Base-by-base conservation (phyloP, 2,113 vertebrate genomes). In the Rhynchomys soricoides region DNA sequence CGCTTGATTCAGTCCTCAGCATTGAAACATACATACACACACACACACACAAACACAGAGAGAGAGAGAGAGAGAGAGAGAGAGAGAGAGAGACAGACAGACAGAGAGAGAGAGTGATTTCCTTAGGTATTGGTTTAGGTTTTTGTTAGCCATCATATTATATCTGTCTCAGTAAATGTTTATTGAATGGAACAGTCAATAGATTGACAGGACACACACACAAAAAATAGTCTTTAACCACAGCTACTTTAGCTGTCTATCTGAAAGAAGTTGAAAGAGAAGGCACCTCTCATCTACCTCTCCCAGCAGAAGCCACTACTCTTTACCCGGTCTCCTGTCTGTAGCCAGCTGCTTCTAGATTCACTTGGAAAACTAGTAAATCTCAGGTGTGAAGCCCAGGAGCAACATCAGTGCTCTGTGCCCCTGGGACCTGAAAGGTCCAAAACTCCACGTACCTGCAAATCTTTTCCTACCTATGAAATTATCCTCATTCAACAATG, bases 201-300 rank as follows among this genome's bases (percentile, higher is more conserved):
- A 64, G 92, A 97, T 90, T 97, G 96, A 95, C 90, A 95, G 86
- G 95, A 50, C 34, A 97, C 94, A 97, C n/a, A n/a, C n/a, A n/a
- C n/a, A 97, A 88, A 94, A 86, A 94, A n/a, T 50, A 4, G 52
- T 96, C 34, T 91, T 95, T 97, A 70, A 0, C 34, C 71, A 93
- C 94, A 87, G 95, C 96, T 94, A 82, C 93, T 97, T 95, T 92
- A 90, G 50, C 16, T 48, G 66, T 75, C 92, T 96, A 19, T 40
- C 11, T 71, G n/a, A 93, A 82, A 78, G 5, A 34, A 88, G 73
- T 75, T 50, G 5, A 24, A n/a, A n/a, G 7, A 73, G 12, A 75
- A 22, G 24, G 0, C 0, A 26, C 13, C 34, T 37, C n/a, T 62
- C 15, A 71, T 66, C 71, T n/a, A 86, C 22, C 31, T 71, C 12